Evolutionary conservation across 2,888 invertebrate species (phyloP), one percentile per base, ranked within the genome.

Genomic region (Andrena trimmerana): DNA sequence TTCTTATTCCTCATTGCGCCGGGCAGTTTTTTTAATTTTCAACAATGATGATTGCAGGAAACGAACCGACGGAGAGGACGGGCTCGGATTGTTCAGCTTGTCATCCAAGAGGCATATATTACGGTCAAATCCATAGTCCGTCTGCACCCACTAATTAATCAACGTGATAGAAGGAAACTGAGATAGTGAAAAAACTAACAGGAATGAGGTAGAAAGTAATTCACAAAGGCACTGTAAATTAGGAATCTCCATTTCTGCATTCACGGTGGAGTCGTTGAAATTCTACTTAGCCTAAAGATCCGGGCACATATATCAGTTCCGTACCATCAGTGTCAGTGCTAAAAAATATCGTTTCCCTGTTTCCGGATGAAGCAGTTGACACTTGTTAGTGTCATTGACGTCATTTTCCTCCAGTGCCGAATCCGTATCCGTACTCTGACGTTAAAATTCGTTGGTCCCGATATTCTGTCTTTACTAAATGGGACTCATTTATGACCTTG

Each of bases 111-210:
- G 91, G 90, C 73, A 90, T 93, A 79, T 93, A 93, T 86, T 93
- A 93, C 83, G 88, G 91, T 48, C 92, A 90, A 83, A 89, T 93
- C 82, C 91, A 93, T 87, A 93, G 91, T 90, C 92, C 93, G 79
- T 90, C 92, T 59, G 91, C 92, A 54, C 85, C 93, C 29, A 92
- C 90, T 78, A 93, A 93, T 92, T 93, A 93, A 92, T 89, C 85
- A 63, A 59, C 74, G 29, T 75, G 81, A 66, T 59, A 59, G 57
- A 31, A 59, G 33, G 52, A 24, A 20, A 27, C 13, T 29, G 62
- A n/a, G 70, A 50, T 52, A 63, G 27, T 54, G 57, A 54, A 33
- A 20, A 63, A 62, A 50, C 54, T 33, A 60, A 60, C 33, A 33
- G 27, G 8, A 10, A 31, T 16, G 27, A 42, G 16, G 13, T 65